A percentile compares a stretch with the other conserved stretches of the same genome.
Conservation (phyloP, 2,888 invertebrate genomes). For the Galeopsomyia nigrocyanea region DNA sequence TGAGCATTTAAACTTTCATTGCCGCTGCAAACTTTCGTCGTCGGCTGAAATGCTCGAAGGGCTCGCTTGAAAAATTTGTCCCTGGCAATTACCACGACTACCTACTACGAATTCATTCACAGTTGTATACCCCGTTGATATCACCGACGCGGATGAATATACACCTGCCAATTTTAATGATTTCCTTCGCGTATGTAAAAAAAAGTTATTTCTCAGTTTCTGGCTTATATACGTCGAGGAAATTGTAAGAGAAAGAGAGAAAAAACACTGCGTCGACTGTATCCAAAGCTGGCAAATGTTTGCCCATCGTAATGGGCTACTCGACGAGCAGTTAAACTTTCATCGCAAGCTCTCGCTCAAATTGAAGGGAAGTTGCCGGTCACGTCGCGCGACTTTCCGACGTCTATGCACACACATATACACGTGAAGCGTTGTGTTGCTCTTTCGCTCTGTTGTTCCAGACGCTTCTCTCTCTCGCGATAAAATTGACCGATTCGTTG, state of each 20-base stretch:
- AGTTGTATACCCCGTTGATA: too few relatives aligned
- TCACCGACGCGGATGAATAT: too few relatives aligned
- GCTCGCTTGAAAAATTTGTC: conserved; percentile 11
- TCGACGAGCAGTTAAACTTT: conserved; percentile 26
- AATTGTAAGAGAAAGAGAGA: background rate
- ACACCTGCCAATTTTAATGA: too few relatives aligned
- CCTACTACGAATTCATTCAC: too few relatives aligned
- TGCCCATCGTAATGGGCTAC: conserved; percentile 19
- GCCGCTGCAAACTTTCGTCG: conserved; percentile 15
- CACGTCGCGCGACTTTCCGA: conserved; percentile 13
- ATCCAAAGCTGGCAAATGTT: conserved; percentile 14
- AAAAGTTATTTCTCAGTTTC: background rate
- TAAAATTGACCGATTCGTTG: too few relatives aligned
- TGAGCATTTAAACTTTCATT: conserved; percentile 38
- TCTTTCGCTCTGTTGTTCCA: too few relatives aligned
- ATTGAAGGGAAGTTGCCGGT: conserved; percentile 31
- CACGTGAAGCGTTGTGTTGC: background rate
- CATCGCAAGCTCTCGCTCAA: conserved; percentile 17
- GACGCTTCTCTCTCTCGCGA: too few relatives aligned
- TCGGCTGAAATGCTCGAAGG: too few relatives aligned
- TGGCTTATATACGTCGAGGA: too few relatives aligned
- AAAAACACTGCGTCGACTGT: background rate
- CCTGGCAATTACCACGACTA: too few relatives aligned
- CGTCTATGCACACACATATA: background rate
- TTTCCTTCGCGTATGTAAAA: too few relatives aligned